Percentiles rank a stretch among this genome's conserved stretches.
Conservation (phyloP, 1,140 invertebrate genomes). For the Luehdorfia chinensis region DNA sequence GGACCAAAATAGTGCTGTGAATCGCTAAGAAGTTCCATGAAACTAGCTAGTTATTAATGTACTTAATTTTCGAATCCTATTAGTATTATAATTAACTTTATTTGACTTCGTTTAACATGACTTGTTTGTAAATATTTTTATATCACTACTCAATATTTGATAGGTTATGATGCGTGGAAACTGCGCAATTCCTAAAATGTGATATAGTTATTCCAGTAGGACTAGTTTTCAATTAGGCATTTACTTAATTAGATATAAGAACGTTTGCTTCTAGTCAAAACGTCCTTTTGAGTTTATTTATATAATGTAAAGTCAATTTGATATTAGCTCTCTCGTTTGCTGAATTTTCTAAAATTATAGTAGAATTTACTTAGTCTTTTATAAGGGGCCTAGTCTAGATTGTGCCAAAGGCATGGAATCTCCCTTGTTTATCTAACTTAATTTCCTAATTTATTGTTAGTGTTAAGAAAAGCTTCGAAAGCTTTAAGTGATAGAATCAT, state of each 20-base stretch:
- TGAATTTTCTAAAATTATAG: neutral
- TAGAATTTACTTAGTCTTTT: constrained; percentile 21
- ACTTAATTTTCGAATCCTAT: constrained; percentile 27
- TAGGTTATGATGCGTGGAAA: constrained; percentile 30
- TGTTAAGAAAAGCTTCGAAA: constrained; percentile 48
- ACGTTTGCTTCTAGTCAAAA: constrained; percentile 62
- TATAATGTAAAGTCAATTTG: constrained; percentile 30
- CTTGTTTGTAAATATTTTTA: constrained; percentile 20
- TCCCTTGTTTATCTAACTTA: constrained; percentile 37
- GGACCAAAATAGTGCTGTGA: constrained; percentile 71
- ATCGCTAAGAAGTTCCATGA: constrained; percentile 24
- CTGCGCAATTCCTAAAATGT: constrained; percentile 71
- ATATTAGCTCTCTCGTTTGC: constrained; percentile 40
- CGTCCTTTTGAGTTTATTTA: constrained; percentile 30
- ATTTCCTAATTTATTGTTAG: constrained; percentile 37
- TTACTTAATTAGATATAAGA: constrained; percentile 34
- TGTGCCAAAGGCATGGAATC: constrained; percentile 70
- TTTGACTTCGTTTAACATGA: constrained; percentile 1
- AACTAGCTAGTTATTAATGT: constrained; percentile 21
- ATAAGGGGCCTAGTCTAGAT: constrained; percentile 54
- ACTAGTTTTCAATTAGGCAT: constrained; percentile 31
- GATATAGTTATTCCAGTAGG: constrained; percentile 60
- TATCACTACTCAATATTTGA: constrained; percentile 60
- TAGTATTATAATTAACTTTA: constrained; percentile 1
- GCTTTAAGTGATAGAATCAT: constrained; percentile 66